Percentiles rank a stretch among this genome's conserved stretches.
Conservation (phyloP, 2,113 vertebrate genomes). For the Xenotilapia longispinis region DNA sequence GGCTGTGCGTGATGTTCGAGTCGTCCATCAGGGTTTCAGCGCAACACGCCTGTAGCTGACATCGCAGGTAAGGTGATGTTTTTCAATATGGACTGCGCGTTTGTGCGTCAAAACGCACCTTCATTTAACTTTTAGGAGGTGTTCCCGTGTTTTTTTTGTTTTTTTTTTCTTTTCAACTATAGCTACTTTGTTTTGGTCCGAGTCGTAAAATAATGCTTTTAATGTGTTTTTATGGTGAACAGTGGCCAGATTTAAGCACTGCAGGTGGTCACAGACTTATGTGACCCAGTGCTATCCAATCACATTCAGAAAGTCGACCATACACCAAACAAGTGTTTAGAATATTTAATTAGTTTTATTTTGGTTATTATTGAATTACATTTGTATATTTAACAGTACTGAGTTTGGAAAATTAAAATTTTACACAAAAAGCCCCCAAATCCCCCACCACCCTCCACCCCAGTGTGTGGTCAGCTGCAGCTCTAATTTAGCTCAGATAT, state of each 20-base stretch:
- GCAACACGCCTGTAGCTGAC: neutral
- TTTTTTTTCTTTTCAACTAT: neutral
- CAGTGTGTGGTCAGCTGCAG: neutral
- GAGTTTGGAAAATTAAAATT: neutral
- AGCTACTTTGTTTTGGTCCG: neutral
- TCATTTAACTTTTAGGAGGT: accelerated
- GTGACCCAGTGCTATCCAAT: accelerated
- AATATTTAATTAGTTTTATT: neutral
- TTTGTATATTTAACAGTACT: neutral
- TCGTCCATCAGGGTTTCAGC: neutral
- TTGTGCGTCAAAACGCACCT: neutral
- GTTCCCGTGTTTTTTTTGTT: neutral
- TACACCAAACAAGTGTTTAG: neutral
- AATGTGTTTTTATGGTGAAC: neutral
- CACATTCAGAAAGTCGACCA: neutral
- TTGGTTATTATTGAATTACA: neutral
- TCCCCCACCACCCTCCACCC: neutral
- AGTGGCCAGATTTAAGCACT: neutral
- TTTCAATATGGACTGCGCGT: neutral
- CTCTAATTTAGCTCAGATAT: neutral
- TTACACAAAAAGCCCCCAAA: neutral
- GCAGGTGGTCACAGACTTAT: neutral
- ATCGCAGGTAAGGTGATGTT: constrained; percentile 38
- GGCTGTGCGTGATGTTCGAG: neutral
- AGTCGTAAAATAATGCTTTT: neutral